Evolutionary conservation across 37 sponge, comb jelly and placozoan genomes (phyloP).

Genomic region (Cladorhizidae sp.): DNA sequence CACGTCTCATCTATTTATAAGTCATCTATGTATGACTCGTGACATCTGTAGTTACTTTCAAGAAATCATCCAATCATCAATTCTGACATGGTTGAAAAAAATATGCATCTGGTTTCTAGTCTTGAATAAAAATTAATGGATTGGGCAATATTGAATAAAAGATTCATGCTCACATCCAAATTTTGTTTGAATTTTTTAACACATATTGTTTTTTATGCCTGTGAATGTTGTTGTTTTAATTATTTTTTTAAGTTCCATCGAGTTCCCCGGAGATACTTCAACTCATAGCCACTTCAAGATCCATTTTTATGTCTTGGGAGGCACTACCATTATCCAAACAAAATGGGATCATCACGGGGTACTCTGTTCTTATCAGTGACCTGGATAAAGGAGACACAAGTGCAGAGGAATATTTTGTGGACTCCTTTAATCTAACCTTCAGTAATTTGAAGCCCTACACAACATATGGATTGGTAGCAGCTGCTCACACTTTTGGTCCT

Average conservation of each 20-base stretch:
- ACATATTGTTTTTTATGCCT: too few species aligned
- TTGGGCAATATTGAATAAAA: too few species aligned
- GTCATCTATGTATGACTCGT: too few species aligned
- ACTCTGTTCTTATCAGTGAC: not conserved
- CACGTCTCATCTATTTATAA: too few species aligned
- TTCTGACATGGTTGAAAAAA: too few species aligned
- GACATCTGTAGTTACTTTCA: too few species aligned
- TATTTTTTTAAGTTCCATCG: not conserved
- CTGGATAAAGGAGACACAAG: not conserved
- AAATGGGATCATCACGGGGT: constrained; percentile 28
- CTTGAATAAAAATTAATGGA: too few species aligned
- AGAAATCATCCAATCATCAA: too few species aligned
- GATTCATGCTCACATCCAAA: too few species aligned
- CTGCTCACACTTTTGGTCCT: not conserved
- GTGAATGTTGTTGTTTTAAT: too few species aligned
- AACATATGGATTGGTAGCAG: not conserved
- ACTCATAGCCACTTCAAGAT: not conserved
- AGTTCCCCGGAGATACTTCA: not conserved
- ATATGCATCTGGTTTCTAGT: too few species aligned
- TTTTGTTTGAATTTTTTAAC: too few species aligned
- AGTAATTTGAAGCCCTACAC: not conserved
- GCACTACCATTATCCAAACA: not conserved
- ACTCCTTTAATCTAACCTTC: not conserved
- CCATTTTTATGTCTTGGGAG: constrained; percentile 6
- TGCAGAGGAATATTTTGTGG: not conserved